These are phyloP conservation scores for Teleogryllus oceanicus DNA, from an alignment of 2,888 invertebrate species.

Conservation along the genomic window DNA sequence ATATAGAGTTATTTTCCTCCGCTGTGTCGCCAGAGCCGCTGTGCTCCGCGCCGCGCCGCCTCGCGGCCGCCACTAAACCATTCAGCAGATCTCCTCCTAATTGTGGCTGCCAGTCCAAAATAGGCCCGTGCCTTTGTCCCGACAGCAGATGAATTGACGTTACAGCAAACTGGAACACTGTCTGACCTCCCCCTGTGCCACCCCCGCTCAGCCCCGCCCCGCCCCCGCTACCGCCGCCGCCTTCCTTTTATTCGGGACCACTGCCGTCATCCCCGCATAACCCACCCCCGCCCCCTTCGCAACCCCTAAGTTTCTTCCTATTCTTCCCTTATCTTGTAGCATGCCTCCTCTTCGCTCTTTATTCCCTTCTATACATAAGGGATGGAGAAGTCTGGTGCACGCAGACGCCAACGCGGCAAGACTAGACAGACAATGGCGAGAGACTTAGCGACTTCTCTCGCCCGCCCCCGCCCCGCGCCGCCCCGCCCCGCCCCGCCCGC, in stretches of 20 bases:
- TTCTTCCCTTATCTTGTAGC: conserved; percentile 35
- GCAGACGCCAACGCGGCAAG: conserved; percentile 23
- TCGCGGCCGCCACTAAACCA: neutral
- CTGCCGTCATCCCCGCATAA: conserved; percentile 31
- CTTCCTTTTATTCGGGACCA: conserved; percentile 31
- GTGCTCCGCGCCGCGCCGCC: neutral
- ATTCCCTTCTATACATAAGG: conserved; percentile 31
- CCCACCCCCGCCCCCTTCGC: conserved; percentile 12
- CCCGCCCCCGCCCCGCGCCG: neutral
- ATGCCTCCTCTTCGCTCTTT: conserved; percentile 34
- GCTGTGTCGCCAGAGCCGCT: conserved; percentile 12
- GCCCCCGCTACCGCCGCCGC: conserved; percentile 24
- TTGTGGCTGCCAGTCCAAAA: conserved; percentile 31
- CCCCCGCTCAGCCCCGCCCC: conserved; percentile 26
- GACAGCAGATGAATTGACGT: conserved; percentile 35
- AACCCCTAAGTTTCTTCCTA: conserved; percentile 30
- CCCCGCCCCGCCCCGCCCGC: neutral
- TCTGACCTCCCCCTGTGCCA: conserved; percentile 31
- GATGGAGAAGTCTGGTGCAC: conserved; percentile 29
- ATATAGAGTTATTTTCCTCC: conserved; percentile 33
- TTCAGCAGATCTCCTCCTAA: conserved; percentile 28
- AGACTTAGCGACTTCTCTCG: conserved; percentile 29
- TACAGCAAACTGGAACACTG: conserved; percentile 36
- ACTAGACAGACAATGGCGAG: conserved; percentile 34
- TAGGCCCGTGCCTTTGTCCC: conserved; percentile 30